These are phyloP conservation scores for Vandiemenella viatica DNA, from an alignment of 2,888 invertebrate genomes.

Conservation along the genomic window DNA sequence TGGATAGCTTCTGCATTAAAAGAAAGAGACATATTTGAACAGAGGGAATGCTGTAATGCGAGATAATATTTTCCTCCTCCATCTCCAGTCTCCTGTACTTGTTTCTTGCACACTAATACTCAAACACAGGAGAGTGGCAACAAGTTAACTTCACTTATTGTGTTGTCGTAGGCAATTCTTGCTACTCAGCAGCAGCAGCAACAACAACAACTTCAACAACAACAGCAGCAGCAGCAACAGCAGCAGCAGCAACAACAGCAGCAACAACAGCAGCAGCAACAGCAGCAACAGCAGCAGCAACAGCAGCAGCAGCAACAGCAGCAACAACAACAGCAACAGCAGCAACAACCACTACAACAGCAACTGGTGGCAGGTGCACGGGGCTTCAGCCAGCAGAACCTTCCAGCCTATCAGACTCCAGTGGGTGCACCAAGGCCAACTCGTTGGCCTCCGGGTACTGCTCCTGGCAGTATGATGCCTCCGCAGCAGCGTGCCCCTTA, in stretches of 20 bases:
- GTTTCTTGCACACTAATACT: no score
- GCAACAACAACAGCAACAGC: slow-evolving; percentile 26
- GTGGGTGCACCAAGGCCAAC: slow-evolving; percentile 28
- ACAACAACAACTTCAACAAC: slow-evolving; percentile 17
- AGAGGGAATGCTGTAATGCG: no score
- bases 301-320: slow-evolving; percentile 26
- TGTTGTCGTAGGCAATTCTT: neutral
- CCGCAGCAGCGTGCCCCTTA: slow-evolving; percentile 16
- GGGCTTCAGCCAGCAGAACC: neutral
- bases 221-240: slow-evolving; percentile 25
- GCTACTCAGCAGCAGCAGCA: slow-evolving; percentile 9
- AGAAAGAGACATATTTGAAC: no score
- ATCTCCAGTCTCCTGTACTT: no score
- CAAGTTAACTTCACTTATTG: no score
- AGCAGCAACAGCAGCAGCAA: slow-evolving; percentile 15
- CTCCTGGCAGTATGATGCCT: no score
- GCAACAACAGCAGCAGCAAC: slow-evolving; percentile 20
- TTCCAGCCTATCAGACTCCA: neutral
- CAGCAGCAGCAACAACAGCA: slow-evolving; percentile 27
- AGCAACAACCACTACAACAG: slow-evolving; percentile 25
- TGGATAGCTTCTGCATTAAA: no score
- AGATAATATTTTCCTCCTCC: no score
- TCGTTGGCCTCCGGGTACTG: slow-evolving; percentile 40
- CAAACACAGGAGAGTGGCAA: no score
- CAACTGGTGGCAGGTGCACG: slow-evolving; percentile 13